phyloP scores from a whole-genome alignment of 2,113 vertebrate species.

The Sapayoa aenigma region DNA sequence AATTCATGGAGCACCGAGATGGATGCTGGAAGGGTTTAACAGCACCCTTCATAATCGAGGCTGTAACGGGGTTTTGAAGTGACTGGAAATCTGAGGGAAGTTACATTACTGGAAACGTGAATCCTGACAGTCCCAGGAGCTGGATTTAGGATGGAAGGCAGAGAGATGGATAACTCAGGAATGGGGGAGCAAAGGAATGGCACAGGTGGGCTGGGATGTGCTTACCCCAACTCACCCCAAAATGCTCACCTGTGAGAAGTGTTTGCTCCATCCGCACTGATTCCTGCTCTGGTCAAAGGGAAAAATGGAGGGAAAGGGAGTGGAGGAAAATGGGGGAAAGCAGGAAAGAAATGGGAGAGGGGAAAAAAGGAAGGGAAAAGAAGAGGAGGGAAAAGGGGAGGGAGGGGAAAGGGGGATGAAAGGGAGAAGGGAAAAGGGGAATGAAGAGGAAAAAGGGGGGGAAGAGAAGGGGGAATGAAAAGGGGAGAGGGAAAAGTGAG shows the following conservation, averaged over 20 bases:
- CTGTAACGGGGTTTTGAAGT: constrained; percentile 44
- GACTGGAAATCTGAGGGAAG: constrained; percentile 26
- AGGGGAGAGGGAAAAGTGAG: background rate
- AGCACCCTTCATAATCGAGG: background rate
- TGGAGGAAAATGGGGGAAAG: background rate
- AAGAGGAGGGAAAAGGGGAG: too few species aligned
- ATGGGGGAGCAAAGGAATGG: background rate
- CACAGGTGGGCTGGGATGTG: background rate
- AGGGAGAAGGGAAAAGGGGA: background rate
- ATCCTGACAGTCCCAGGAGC: background rate
- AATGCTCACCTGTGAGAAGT: background rate
- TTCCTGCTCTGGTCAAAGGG: background rate
- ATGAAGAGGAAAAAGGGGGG: background rate
- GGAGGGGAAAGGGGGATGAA: background rate
- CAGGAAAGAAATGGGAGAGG: background rate
- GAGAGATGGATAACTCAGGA: background rate
- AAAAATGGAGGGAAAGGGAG: background rate
- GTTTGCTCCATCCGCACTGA: background rate
- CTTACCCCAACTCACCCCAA: background rate
- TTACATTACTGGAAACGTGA: background rate
- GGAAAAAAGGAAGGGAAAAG: background rate
- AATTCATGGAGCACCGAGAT: background rate
- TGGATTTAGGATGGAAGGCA: background rate
- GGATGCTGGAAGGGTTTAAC: constrained; percentile 4
- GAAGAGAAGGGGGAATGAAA: background rate